Base-by-base conservation (phyloP, 2,888 invertebrate genomes). In the Leptopilina drosophilae region DNA sequence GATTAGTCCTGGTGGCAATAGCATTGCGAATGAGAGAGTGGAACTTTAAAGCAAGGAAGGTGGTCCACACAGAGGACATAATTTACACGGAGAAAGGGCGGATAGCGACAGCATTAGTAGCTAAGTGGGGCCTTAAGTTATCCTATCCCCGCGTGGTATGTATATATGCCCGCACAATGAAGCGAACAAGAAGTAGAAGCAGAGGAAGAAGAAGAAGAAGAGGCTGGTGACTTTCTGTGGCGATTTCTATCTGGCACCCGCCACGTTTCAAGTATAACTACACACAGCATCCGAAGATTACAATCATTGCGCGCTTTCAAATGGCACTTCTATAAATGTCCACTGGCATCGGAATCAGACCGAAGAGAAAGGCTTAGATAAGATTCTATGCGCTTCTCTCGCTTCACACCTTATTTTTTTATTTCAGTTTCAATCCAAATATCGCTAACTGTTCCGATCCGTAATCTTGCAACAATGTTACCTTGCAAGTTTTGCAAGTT, bases 21-120 rank as follows among this genome's bases (percentile, higher is more conserved):
- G 49, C 49, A 42, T 42, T 49, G 49, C 49, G 49, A 11, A 11
- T 11, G 49, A 49, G 15, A 42, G 42, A 42, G 33, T 33, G 42
- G 12, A 20, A 66, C 46, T 62, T 49, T 59, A 42, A 42, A 33
- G 64, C 73, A n/a, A 69, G 78, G 77, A 77, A 76, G 76, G 79
- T 78, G 85, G 84, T 87, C 81, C 85, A 84, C 12, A 33, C 73
- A 33, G 85, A 86, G 87, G 86, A 88, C 88, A 89, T 90, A 89
- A 89, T 89, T 90, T 90, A 89, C 87, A 83, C 85, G 84, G 84
- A 82, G 84, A 85, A 87, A 87, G 87, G 87, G 87, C 88, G 89
- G 86, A 88, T 90, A 89, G 89, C 88, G 89, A 90, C 90, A 90
- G 89, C 89, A 90, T 90, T 91, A 90, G 90, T 88, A 87, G 90